Base-by-base conservation (phyloP, 2,797 vertebrate genomes). In the Holocentrus rufus region DNA sequence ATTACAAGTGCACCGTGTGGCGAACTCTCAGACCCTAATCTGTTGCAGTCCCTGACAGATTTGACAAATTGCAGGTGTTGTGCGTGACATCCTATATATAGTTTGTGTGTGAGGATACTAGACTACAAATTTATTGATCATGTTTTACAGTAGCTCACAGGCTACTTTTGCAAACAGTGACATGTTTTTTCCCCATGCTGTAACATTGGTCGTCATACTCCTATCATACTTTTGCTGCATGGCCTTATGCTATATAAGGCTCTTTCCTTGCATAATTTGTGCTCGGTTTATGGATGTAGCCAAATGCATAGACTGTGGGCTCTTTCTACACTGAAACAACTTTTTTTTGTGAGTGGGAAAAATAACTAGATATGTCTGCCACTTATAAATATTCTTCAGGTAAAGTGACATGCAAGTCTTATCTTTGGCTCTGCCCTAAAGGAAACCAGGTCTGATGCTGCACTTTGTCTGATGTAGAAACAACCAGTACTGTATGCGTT, bases 1-100 rank as follows among this genome's bases (percentile, higher is more conserved):
- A 86, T 83, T 84, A 87, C 81, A 82, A 56, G 70, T 80, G 42
- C 58, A 65, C 44, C 0, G 27, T 72, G 63, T 82, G 63, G 49
- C 54, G 27, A 22, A 65, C 60, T 53, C 49, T 65, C 30, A 27
- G 57, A 62, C 47, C 54, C 53, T 44, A 14, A 66, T 65, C 55
- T 78, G 72, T 52, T 72, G 59, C 31, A 53, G 17, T 73, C 18
- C 54, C 56, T 55, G 56, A 44, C 53, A 69, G 13, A 64, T 34
- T 44, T 69, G 50, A 74, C 56, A 50, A 22, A 25, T 30, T 68
- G 20, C 47, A 42, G 10, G 5, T 58, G 23, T 60, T 30, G 46
- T 10, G 22, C 22, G 30, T 13, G 22, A 31, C 22, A 56, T 39
- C 44, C 27, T 47, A 62, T 23, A 57, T n/a, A 42, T 39, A 55